Percentiles rank a stretch among this genome's conserved stretches.
These are phyloP conservation scores for Taphrorychus bicolor DNA, from an alignment of 2,888 invertebrate genomes.

Conservation along the genomic window DNA sequence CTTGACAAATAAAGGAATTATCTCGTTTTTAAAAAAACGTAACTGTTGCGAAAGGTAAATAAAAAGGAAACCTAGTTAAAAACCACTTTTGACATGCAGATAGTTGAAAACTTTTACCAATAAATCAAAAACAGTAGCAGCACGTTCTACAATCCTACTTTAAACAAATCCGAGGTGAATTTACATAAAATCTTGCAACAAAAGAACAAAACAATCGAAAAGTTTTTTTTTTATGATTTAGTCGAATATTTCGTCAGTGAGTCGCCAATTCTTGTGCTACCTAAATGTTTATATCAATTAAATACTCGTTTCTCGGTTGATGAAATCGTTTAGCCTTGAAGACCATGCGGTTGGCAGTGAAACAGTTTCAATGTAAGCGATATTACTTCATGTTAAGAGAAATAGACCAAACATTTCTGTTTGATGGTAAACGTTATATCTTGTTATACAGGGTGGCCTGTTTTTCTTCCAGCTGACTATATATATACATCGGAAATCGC, in stretches of 20 bases:
- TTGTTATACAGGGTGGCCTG: too few species aligned
- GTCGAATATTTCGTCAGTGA: not conserved
- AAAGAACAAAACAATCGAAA: not conserved
- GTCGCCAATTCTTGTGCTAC: not conserved
- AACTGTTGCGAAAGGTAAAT: too few species aligned
- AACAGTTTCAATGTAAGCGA: not conserved
- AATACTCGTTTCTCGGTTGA: not conserved
- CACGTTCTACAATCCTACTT: not conserved
- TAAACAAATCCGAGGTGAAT: not conserved
- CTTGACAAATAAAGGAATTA: too few species aligned
- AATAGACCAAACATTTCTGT: too few species aligned
- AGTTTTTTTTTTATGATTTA: not conserved
- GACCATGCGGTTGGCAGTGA: constrained; percentile 22
- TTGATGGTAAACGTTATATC: too few species aligned
- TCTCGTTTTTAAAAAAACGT: too few species aligned
- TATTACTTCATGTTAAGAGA: not conserved
- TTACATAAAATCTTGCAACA: not conserved
- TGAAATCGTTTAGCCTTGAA: not conserved
- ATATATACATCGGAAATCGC: too few species aligned
- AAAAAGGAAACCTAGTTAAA: too few species aligned
- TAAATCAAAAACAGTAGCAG: not conserved
- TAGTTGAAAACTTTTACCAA: too few species aligned
- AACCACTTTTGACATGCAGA: not conserved
- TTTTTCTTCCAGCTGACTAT: too few species aligned
- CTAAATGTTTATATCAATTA: not conserved